Evolutionary conservation across 2,797 vertebrate genomes (phyloP).

Genomic region (Liparis tanakae): DNA sequence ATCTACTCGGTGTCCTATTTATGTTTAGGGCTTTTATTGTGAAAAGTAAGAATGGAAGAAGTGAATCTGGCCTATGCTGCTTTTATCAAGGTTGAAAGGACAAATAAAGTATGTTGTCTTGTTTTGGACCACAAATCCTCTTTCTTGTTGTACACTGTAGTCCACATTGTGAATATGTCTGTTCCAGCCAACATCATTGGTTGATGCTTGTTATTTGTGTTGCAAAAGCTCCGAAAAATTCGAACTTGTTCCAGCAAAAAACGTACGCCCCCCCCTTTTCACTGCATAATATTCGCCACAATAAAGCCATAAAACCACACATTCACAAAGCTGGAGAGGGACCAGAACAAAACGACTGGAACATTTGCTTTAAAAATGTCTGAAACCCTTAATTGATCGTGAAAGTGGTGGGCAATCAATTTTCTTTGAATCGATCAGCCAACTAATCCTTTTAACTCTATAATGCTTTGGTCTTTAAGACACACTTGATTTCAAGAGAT

Average conservation of each 20-base stretch:
- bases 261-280: too few species aligned
- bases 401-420: constrained; percentile 5
- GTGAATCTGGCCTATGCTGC: not conserved
- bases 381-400: not conserved
- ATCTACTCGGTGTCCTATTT: not conserved
- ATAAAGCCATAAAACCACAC: not conserved
- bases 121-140: not conserved
- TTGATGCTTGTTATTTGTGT: too few species aligned
- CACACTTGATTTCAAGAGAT: constrained; percentile 17
- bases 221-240: too few species aligned
- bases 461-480: constrained; percentile 23
- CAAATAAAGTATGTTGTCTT: not conserved
- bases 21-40: not conserved
- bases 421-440: constrained; percentile 13
- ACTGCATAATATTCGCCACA: too few species aligned
- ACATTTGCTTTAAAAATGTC: constrained; percentile 14
- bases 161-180: too few species aligned
- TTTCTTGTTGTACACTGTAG: too few species aligned
- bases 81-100: not conserved
- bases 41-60: not conserved
- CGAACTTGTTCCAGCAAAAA: too few species aligned
- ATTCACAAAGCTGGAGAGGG: not conserved
- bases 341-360: not conserved
- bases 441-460: constrained; percentile 10
- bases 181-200: too few species aligned